Conservation (phyloP, 35 echinoderm and acorn worm genomes). For the Amphiura filiformis region DNA sequence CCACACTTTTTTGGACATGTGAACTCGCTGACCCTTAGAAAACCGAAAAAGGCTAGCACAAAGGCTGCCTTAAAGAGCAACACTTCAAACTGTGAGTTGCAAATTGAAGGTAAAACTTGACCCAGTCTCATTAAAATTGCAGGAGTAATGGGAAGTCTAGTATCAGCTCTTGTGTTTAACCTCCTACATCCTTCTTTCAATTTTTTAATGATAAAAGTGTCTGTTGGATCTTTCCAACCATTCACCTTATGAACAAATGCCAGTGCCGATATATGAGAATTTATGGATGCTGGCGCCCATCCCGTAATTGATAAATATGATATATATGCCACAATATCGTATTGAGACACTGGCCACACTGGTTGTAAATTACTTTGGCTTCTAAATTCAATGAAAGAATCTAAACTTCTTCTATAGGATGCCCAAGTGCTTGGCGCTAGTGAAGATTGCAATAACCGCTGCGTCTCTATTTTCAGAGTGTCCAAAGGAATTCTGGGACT, state of each 20-base stretch:
- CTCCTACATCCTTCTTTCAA: no score
- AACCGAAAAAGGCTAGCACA: neutral
- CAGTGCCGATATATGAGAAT: no score
- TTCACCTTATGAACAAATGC: no score
- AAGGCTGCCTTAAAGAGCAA: neutral
- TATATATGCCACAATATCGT: neutral
- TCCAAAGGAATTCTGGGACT: neutral
- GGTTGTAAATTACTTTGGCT: neutral
- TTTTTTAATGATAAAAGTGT: no score
- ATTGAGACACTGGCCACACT: neutral
- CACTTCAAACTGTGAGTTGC: neutral
- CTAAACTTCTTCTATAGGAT: neutral
- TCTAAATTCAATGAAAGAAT: neutral
- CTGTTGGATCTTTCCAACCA: neutral
- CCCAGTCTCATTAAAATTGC: neutral
- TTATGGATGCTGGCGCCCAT: neutral
- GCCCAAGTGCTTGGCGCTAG: neutral
- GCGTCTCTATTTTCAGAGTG: neutral
- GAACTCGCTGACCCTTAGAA: conserved; percentile 18
- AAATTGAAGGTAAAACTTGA: neutral
- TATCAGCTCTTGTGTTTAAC: neutral
- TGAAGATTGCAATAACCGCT: neutral
- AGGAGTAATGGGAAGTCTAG: neutral
- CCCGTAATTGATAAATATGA: neutral
- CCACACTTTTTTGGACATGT: neutral